Base-by-base conservation (phyloP, 53 echinoderm and acorn worm species). In the Patiria pectinifera region DNA sequence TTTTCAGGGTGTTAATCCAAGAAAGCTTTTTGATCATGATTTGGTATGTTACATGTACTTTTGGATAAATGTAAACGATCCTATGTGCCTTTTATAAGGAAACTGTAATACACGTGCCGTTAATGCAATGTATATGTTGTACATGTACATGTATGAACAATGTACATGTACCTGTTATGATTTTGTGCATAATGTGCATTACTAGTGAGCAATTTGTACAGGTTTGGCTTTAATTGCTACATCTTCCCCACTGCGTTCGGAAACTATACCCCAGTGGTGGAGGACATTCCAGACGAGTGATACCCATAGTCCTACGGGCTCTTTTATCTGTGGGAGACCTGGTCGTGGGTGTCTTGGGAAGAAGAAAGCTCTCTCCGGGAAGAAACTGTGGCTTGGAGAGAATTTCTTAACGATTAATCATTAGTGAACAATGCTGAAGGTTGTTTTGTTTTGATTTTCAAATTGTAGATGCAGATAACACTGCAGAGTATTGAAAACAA, bases 391-490 rank as follows among this genome's bases (percentile, higher is more conserved):
- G 90, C 80, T 86, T 86, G 81, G 46, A 80, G n/a, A 69, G 46
- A 80, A 90, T 90, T 35, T 18, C 81, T 46, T 80, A 44, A 22
- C 21, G 81, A 80, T 90, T 90, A 90, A 45, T 90, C 90, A 90
- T 4, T 35, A 14, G 71, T 35, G 35, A 35, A 35, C 35, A 35
- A 35, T 35, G 35, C 35, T 35, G 35, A 35, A 35, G 35, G 35
- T 35, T 35, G 35, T 35, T 35, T 35, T 35, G 35, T 35, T 35
- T 35, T 35, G 35, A 35, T 35, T 35, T 35, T 35, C 35, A 35
- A 35, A 35, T 35, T 35, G 35, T 35, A 35, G 35, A 35, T 35
- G 35, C 35, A 35, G 35, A 35, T 35, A 35, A 35, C 35, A 35
- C 35, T 35, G 35, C 35, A 35, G 35, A 35, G 35, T 35, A 35